phyloP scores from a whole-genome alignment of 2,113 vertebrate species.

The Ctenomys sociabilis region DNA sequence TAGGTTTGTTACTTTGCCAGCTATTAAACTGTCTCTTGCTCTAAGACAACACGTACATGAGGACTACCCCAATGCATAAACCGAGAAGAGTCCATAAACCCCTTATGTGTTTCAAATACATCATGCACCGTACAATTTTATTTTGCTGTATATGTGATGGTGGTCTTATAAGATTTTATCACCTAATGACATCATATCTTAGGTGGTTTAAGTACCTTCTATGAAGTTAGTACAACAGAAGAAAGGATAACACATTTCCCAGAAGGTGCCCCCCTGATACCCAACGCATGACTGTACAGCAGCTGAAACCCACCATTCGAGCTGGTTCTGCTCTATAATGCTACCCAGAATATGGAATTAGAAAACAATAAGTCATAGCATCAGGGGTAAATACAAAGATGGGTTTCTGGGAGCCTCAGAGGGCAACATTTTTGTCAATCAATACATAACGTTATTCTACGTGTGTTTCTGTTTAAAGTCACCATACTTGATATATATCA shows the following conservation, averaged over 20 bases:
- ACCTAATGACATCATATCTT: background rate
- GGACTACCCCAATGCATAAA: background rate
- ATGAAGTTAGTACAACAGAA: background rate
- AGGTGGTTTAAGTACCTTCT: background rate
- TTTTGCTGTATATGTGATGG: background rate
- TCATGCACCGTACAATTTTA: background rate
- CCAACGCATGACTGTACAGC: background rate
- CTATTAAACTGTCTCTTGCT: background rate
- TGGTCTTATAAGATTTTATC: background rate
- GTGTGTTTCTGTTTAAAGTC: conserved; percentile 23
- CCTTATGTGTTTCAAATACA: background rate
- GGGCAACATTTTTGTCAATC: background rate
- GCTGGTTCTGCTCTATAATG: background rate
- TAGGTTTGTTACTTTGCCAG: background rate
- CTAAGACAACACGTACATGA: background rate
- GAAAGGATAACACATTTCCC: background rate
- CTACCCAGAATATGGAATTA: background rate
- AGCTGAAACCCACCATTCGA: background rate
- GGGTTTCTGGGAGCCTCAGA: background rate
- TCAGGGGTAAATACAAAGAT: background rate
- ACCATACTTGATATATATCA: background rate
- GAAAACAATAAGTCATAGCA: background rate
- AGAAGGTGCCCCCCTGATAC: background rate
- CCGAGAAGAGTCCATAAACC: background rate
- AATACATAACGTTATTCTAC: background rate